Evolutionary conservation across 1,140 invertebrate species (phyloP), one percentile per base, ranked within the genome.

Genomic region (Apis mellifera): DNA sequence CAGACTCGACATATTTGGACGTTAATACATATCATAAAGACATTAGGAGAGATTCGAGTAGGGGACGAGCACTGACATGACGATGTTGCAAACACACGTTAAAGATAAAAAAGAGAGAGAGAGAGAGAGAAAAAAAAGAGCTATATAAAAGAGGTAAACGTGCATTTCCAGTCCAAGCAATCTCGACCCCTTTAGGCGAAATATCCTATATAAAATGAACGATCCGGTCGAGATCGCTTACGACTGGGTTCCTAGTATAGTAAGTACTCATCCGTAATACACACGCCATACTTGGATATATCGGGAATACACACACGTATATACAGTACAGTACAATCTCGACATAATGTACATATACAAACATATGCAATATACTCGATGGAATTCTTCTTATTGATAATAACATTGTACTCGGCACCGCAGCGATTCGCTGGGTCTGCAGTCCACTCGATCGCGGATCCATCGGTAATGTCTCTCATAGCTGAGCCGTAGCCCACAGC

Each of bases 301-400:
- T 90, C 92, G 93, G 90, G 89, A 92, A 92, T 92, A 94, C 93
- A 93, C 92, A 93, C 93, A 94, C 93, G 93, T 93, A 92, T 90
- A 92, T 92, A 93, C 90, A 91, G 86, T 88, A 92, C 85, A 92
- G 78, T 85, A 91, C 85, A 92, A 88, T 92, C 74, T 76, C 90
- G 87, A 93, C 92, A 93, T 93, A 93, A 93, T 94, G 92, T 94
- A 93, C 91, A 94, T 94, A 94, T 94, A 93, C 92, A 93, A 93
- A 93, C 90, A 93, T 73, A 73, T 93, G 69, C 78, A 84, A 66
- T 80, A 88, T 88, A 87, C 80, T 62, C 73, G 76, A 77, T 81
- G 74, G 69, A 57, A 85, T 64, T 82, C 72, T 71, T 65, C 19
- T 65, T 76, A 76, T 65, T 48, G 54, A 72, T 64, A n/a, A 72